phyloP scores from a whole-genome alignment of 2,113 vertebrate genomes.

The Takifugu bimaculatus region DNA sequence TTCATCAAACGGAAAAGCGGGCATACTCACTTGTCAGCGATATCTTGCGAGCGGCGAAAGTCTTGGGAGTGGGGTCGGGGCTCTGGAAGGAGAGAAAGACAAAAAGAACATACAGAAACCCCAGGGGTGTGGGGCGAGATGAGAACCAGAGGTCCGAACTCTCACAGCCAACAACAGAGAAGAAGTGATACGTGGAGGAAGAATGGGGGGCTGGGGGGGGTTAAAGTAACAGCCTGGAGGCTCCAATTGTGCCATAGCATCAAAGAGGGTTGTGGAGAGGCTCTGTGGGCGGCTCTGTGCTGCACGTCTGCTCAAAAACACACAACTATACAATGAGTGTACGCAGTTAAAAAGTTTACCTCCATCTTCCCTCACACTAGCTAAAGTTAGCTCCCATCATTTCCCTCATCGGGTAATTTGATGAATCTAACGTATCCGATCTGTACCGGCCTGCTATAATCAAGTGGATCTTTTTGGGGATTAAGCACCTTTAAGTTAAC shows the following conservation, averaged over 20 bases:
- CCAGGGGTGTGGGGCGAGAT: conserved; percentile 71
- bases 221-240: conserved; percentile 51
- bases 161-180: conserved; percentile 56
- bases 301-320: conserved; percentile 62
- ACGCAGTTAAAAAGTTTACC: no score
- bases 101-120: conserved; percentile 75
- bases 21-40: conserved; percentile 74
- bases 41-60: conserved; percentile 77
- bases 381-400: no score
- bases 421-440: no score
- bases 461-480: no score
- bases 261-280: conserved; percentile 28
- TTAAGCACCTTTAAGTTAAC: no score
- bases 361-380: no score
- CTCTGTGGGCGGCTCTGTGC: conserved; percentile 40
- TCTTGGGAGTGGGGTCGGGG: conserved; percentile 66
- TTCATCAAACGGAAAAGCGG: background rate
- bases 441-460: background rate
- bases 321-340: conserved; percentile 8
- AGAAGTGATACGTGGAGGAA: conserved; percentile 49
- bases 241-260: conserved; percentile 54
- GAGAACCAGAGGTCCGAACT: conserved; percentile 57
- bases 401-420: no score
- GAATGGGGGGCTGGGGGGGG: conserved; percentile 4
- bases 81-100: conserved; percentile 69